A percentile compares a stretch with the other conserved stretches of the same genome.
Evolutionary conservation across 2,797 vertebrate species (phyloP).

Genomic region (Leptatherina wallacei): DNA sequence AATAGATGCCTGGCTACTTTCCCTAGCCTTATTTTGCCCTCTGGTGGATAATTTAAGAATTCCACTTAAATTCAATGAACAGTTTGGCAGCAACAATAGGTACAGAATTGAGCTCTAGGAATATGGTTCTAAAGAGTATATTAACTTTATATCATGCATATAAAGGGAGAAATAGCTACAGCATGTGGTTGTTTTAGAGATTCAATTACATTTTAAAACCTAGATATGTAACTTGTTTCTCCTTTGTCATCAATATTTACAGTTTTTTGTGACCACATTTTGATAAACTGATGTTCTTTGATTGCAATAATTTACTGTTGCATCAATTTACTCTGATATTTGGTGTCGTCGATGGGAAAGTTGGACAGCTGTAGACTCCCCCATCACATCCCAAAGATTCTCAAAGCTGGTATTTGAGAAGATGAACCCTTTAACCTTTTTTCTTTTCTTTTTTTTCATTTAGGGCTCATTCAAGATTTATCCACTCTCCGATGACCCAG

Average conservation of each 20-base stretch:
- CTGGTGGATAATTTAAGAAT: constrained; percentile 62
- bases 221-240: not conserved
- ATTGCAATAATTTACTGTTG: no score
- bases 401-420: not conserved
- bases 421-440: not conserved
- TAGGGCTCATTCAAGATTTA: constrained; percentile 97
- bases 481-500: constrained; percentile 89
- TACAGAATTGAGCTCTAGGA: not conserved
- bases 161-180: not conserved
- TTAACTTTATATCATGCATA: not conserved
- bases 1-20: not conserved
- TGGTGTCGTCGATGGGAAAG: no score
- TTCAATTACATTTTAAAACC: not conserved
- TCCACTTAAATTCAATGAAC: not conserved
- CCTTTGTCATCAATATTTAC: not conserved
- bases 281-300: no score
- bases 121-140: not conserved
- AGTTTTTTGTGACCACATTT: no score
- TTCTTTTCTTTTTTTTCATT: constrained; percentile 1
- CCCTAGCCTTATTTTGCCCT: constrained; percentile 51
- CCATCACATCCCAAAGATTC: no score
- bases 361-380: no score
- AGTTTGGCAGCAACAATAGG: not conserved
- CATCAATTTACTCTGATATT: no score
- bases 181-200: not conserved